These are phyloP conservation scores for Brachionus paranguensis DNA, from an alignment of 1,140 invertebrate genomes.

Conservation along the genomic window DNA sequence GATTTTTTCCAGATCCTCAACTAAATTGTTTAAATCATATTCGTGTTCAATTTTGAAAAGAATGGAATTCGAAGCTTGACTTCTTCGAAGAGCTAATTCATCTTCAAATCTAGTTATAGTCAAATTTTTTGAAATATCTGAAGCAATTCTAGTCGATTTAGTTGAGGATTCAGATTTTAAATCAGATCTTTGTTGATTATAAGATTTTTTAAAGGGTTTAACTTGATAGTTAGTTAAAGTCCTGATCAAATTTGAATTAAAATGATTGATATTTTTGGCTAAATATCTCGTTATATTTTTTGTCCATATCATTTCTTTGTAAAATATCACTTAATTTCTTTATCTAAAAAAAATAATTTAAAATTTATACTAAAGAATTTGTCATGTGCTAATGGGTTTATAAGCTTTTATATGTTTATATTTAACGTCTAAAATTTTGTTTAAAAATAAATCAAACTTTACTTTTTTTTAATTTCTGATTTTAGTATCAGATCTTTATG, in stretches of 20 bases:
- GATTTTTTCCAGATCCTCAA: neutral
- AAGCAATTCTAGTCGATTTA: neutral
- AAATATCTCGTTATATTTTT: neutral
- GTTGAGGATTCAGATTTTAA: neutral
- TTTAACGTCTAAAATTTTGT: neutral
- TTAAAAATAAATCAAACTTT: neutral
- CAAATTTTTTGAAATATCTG: neutral
- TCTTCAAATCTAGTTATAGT: neutral
- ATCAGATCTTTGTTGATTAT: neutral
- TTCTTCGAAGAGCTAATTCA: neutral
- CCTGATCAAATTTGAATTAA: neutral
- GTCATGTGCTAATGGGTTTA: conserved; percentile 6
- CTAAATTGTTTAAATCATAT: neutral
- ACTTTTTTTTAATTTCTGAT: neutral
- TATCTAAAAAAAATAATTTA: neutral
- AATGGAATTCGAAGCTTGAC: conserved; percentile 5
- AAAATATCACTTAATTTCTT: neutral
- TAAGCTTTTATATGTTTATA: neutral
- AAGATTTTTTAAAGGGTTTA: neutral
- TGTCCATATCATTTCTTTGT: neutral
- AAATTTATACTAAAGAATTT: neutral
- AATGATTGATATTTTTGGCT: neutral
- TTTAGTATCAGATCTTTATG: neutral
- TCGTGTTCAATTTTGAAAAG: conserved; percentile 26
- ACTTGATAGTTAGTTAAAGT: neutral